These are phyloP conservation scores for Phaedon cochleariae DNA, from an alignment of 2,888 invertebrate genomes.

Conservation along the genomic window DNA sequence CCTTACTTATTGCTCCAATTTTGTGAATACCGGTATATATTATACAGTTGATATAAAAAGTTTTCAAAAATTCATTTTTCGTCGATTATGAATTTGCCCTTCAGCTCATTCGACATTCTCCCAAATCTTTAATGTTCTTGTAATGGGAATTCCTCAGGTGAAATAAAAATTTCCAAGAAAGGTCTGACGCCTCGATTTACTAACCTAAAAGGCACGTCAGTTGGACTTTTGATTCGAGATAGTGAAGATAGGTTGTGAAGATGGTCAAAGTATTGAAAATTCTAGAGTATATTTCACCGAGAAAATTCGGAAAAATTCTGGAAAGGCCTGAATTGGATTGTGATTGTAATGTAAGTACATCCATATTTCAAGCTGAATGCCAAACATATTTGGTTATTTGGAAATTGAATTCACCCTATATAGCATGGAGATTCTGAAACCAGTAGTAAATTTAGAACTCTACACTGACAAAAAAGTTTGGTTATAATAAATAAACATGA, in stretches of 20 bases:
- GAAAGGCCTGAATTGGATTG: not conserved
- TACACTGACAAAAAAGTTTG: too few relatives aligned
- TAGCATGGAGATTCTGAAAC: too few relatives aligned
- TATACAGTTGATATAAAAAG: too few relatives aligned
- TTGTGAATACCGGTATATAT: too few relatives aligned
- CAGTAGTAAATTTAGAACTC: too few relatives aligned
- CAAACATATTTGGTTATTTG: too few relatives aligned
- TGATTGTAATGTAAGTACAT: conserved; percentile 18
- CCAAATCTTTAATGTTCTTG: conserved; percentile 14
- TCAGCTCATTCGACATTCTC: not conserved
- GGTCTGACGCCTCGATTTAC: not conserved
- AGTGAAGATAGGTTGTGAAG: not conserved
- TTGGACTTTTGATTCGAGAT: conserved; percentile 2
- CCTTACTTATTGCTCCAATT: too few relatives aligned
- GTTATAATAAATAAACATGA: too few relatives aligned
- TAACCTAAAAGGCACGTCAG: conserved; percentile 17
- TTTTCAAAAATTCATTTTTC: not conserved
- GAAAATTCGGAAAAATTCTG: conserved; percentile 19
- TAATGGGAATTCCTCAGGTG: conserved; percentile 38
- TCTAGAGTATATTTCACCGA: conserved; percentile 15
- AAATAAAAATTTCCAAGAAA: conserved; percentile 23
- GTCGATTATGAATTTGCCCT: not conserved
- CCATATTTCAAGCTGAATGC: not conserved
- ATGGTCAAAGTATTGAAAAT: conserved; percentile 14
- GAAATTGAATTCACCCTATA: too few relatives aligned